Evolutionary conservation across 1,140 invertebrate species (phyloP), one percentile per base, ranked within the genome.

Genomic region (Philopotamus ludificatus): DNA sequence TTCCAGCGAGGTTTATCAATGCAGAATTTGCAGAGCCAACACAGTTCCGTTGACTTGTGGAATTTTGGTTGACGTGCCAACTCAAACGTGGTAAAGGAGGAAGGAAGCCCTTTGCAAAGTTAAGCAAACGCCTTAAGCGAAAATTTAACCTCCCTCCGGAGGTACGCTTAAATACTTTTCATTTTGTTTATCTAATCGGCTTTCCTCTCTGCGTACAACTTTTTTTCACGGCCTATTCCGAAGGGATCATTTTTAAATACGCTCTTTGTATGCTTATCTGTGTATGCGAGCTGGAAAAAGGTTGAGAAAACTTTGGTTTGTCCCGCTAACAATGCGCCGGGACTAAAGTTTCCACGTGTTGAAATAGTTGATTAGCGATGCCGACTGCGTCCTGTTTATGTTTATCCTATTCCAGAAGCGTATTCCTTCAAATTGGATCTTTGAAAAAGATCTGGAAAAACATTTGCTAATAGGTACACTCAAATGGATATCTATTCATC

Each of bases 111-210:
- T 34, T 34, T 4, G 28, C 12, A 34, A 34, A 34, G 28, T 34
- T 34, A 7, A 34, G n/a, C 28, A 34, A 34, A 34, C 28, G 28
- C 12, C 28, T 12, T 34, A 7, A 7, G 12, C 4, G 28, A 12
- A 34, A 34, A 34, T 34, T 34, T 12, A 34, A 12, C 4, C 4
- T 12, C 28, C 12, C 28, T 34, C 28, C 12, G 12, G 28, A 34
- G 28, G 28, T 34, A 12, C 28, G 28, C 28, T 34, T 34, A 7
- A 34, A 53, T 21, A 1, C 10, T 21, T 60, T 60, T 60, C n/a
- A n/a, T 60, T 60, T 42, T 60, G 47, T 60, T 60, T 60, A 49
- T 47, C 41, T 60, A 60, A 60, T 60, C 21, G 44, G 25, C 42
- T 47, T 60, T 47, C 28, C 41, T 47, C 26, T 20, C 25, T 47